Conservation (phyloP, 2,797 vertebrate genomes). For the Melanogrammus aeglefinus region DNA sequence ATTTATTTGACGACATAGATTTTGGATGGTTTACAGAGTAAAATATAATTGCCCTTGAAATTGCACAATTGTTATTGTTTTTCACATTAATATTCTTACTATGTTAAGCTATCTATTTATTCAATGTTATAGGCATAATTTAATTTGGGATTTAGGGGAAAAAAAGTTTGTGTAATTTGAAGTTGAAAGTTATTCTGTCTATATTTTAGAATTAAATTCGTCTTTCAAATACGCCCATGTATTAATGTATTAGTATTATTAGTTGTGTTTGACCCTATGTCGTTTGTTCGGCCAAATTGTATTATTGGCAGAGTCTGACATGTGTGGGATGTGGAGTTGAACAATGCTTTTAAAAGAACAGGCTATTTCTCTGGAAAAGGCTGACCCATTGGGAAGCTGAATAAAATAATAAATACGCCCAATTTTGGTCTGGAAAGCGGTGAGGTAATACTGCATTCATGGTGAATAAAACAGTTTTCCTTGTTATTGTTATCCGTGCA, state of each 20-base stretch:
- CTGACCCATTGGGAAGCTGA: not conserved
- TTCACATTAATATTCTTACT: not conserved
- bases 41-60: not conserved
- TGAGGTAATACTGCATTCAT: slow-evolving; percentile 50
- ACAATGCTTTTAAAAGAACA: not conserved
- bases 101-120: not conserved
- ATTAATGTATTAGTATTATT: not conserved
- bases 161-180: not conserved
- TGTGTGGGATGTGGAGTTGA: not conserved
- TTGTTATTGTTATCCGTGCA: slow-evolving; percentile 47
- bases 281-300: not conserved
- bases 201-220: not conserved
- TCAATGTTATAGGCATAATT: not conserved
- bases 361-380: not conserved
- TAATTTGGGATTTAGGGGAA: not conserved
- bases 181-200: not conserved
- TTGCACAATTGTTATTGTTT: not conserved
- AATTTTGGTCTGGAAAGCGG: slow-evolving; percentile 26
- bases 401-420: slow-evolving; percentile 2
- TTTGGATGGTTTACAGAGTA: not conserved
- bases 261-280: not conserved
- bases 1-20: not conserved
- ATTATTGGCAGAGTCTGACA: not conserved
- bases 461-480: slow-evolving; percentile 60
- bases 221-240: not conserved